Evolutionary conservation across 2,797 vertebrate genomes (phyloP), one percentile per base, ranked within the genome.

Genomic region (Psittacula derbiana): DNA sequence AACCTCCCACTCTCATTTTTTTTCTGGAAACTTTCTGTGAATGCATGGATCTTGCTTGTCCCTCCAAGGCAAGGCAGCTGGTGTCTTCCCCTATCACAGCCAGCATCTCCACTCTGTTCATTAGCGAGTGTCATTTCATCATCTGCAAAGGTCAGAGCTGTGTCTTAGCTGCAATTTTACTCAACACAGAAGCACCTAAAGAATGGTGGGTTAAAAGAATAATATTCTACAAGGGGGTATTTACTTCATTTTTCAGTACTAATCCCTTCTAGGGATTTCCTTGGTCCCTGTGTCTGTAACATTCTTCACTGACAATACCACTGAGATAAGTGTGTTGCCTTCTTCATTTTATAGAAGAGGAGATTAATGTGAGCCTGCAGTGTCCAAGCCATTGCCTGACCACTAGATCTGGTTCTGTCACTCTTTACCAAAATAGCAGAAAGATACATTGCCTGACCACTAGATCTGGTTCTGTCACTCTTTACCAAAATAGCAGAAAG

Each of bases 151-250:
- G 28, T 92, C 87, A 78, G 61, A 69, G 41, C 16, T 28, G 12
- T n/a, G 23, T 81, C 71, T 67, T 44, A 33, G 53, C 38, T 84
- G 24, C 13, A 82, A n/a, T 47, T 64, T 89, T 80, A 21, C n/a
- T 87, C 46, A 75, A 20, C 19, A 17, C 24, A 55, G 38, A 62
- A 66, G 10, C 47, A 89, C 31, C 40, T 60, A 30, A 91, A 31
- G 43, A 87, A 28, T 17, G 10, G 14, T 7, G 2, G 2, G 2
- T 27, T 0, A 2, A 18, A n/a, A 6, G 36, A 30, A 10, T 33
- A 41, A 57, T 57, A 36, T 24, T 19, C 28, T 74, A 4, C 10
- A 9, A 30, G 11, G 7, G 8, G 1, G 1, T 64, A 49, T 90
- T 76, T 74, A 28, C 46, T 69, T 85, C 3, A 18, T 62, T 86